Percentiles rank a stretch among this genome's conserved stretches.
These are phyloP conservation scores for Sympetrum striolatum DNA, from an alignment of 2,888 invertebrate species.

Conservation along the genomic window DNA sequence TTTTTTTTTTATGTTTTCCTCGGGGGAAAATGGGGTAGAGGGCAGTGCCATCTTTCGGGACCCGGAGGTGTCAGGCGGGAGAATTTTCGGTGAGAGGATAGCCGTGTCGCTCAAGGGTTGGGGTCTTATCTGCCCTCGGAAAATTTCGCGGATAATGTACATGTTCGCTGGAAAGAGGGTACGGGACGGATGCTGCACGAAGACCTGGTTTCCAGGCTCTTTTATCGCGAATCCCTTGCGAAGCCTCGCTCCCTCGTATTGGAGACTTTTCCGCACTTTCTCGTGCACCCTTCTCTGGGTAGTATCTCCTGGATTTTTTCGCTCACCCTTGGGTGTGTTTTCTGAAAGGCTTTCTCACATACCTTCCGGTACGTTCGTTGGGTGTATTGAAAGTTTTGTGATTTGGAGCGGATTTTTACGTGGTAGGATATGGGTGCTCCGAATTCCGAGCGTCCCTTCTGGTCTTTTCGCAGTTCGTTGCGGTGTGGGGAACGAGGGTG, in stretches of 20 bases:
- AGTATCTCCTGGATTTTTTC: too few species aligned
- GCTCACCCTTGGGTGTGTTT: too few species aligned
- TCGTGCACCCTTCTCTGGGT: too few species aligned
- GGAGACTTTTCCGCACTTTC: background rate
- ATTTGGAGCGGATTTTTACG: too few species aligned
- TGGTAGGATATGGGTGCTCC: too few species aligned
- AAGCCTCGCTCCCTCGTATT: background rate
- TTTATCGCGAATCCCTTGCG: background rate
- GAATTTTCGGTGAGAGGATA: background rate
- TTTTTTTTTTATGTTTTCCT: background rate
- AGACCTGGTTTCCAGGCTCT: background rate
- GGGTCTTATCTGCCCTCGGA: background rate
- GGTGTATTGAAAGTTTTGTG: too few species aligned
- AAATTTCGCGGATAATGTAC: background rate
- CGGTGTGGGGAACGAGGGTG: too few species aligned
- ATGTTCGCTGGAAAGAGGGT: background rate
- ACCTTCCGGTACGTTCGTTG: too few species aligned
- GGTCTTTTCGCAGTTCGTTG: too few species aligned
- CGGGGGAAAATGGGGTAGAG: background rate
- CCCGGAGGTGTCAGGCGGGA: background rate
- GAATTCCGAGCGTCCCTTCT: too few species aligned
- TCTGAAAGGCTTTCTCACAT: too few species aligned
- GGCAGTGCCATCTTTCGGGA: background rate
- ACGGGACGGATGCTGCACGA: background rate
- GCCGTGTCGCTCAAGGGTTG: background rate